Evolutionary conservation across 2,797 vertebrate genomes (phyloP).

Genomic region (Poecilia picta): DNA sequence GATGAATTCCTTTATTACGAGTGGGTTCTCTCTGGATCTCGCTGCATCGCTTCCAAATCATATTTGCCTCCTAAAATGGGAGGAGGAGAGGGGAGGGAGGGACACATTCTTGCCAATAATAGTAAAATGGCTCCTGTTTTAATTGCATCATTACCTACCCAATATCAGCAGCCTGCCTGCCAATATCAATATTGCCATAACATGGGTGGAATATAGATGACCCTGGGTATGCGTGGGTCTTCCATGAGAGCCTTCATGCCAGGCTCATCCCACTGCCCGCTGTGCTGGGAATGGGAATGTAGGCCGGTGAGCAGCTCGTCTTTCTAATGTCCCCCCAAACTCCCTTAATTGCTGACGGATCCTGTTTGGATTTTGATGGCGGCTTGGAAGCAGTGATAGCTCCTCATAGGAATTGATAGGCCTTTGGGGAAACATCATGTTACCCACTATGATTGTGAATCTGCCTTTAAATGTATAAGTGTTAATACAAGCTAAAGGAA

Average conservation of each 20-base stretch:
- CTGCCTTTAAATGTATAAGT: constrained; percentile 3
- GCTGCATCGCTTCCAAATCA: constrained; percentile 82
- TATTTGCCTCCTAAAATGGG: constrained; percentile 83
- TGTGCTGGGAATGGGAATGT: constrained; percentile 79
- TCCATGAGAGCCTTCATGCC: constrained; percentile 73
- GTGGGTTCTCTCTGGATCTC: constrained; percentile 78
- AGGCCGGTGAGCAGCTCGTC: constrained; percentile 81
- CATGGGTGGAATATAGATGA: constrained; percentile 88
- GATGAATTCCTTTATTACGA: constrained; percentile 84
- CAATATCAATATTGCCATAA: constrained; percentile 88
- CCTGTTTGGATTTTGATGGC: constrained; percentile 85
- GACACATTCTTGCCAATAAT: constrained; percentile 81
- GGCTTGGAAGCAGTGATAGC: constrained; percentile 77
- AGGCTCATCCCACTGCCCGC: constrained; percentile 79
- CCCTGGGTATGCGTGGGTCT: constrained; percentile 84
- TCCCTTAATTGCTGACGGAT: constrained; percentile 86
- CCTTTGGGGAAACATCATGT: constrained; percentile 82
- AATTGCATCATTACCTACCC: constrained; percentile 88
- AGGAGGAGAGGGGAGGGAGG: constrained; percentile 23
- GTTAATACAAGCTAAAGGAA: constrained; percentile 23
- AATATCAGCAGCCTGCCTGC: constrained; percentile 86
- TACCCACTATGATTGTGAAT: constrained; percentile 46
- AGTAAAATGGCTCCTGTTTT: constrained; percentile 87
- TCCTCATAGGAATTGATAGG: constrained; percentile 83
- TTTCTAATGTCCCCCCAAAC: constrained; percentile 85